Evolutionary conservation across 2,113 vertebrate species (phyloP).

Genomic region (Sorex araneus): DNA sequence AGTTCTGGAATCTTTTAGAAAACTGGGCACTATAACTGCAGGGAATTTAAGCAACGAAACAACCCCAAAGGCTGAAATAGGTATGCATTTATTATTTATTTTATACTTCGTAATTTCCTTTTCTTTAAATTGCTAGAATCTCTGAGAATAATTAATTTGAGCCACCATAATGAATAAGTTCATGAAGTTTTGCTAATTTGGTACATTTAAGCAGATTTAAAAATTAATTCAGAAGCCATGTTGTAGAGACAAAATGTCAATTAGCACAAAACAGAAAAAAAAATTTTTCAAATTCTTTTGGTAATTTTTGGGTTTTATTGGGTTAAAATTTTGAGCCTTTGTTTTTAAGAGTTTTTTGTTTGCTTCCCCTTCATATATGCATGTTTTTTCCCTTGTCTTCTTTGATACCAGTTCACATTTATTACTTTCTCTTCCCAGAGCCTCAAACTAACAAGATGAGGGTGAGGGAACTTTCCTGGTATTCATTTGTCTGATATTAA

Average conservation of each 20-base stretch:
- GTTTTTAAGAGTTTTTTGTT: not conserved
- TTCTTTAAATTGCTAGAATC: not conserved
- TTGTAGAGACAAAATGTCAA: not conserved
- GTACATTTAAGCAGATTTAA: conserved; percentile 17
- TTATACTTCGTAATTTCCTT: not conserved
- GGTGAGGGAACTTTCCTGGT: not conserved
- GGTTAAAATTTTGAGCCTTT: not conserved
- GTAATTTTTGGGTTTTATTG: not conserved
- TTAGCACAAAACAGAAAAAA: too few species aligned
- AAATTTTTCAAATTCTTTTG: not conserved
- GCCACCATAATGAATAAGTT: not conserved
- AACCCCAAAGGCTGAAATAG: not conserved
- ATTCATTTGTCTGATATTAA: not conserved
- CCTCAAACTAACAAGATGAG: not conserved
- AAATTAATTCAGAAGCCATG: not conserved
- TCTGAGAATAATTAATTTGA: conserved; percentile 45
- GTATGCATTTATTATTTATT: not conserved
- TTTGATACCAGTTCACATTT: not conserved
- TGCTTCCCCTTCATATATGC: not conserved
- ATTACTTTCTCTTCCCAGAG: not conserved
- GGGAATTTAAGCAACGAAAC: not conserved
- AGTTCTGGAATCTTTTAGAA: conserved; percentile 55
- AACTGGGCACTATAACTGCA: not conserved
- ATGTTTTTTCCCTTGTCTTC: not conserved
- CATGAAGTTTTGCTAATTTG: conserved; percentile 16